Evolutionary conservation across 2,113 vertebrate species (phyloP).

Genomic region (Peromyscus leucopus): DNA sequence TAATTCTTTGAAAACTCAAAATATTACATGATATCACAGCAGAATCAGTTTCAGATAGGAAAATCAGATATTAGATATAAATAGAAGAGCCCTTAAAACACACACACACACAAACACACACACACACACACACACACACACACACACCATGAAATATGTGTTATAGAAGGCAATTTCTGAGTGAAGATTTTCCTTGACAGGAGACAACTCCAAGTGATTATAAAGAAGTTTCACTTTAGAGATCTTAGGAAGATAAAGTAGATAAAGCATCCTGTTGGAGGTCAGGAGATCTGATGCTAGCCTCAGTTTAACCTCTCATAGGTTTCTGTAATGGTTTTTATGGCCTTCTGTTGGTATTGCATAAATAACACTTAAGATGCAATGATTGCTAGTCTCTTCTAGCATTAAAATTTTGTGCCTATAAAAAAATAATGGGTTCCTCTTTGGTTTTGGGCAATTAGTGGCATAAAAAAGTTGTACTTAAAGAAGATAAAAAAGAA

Average conservation of each 20-base stretch:
- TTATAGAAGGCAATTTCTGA: neutral
- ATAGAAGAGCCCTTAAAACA: neutral
- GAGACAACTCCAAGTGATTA: slow-evolving; percentile 3
- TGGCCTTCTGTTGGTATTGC: neutral
- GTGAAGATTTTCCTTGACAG: neutral
- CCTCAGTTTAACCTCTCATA: slow-evolving; percentile 37
- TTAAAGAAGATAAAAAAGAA: slow-evolving; percentile 58
- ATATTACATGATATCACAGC: neutral
- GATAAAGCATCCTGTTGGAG: neutral
- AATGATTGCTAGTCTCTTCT: slow-evolving; percentile 27
- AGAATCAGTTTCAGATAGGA: neutral
- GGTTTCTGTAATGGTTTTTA: neutral
- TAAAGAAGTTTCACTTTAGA: neutral
- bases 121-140: too few species aligned
- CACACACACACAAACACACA: neutral
- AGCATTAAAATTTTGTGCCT: slow-evolving; percentile 54
- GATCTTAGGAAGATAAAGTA: neutral
- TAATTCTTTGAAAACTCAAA: neutral
- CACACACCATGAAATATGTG: neutral
- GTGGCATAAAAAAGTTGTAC: slow-evolving; percentile 18
- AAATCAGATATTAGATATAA: neutral
- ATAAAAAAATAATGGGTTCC: slow-evolving; percentile 65
- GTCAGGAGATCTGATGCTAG: neutral
- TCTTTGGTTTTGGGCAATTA: slow-evolving; percentile 68
- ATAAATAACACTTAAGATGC: slow-evolving; percentile 28